Percentiles rank a stretch among this genome's conserved stretches.
phyloP scores from a whole-genome alignment of 2,113 vertebrate genomes.

The Pygoscelis antarcticus region DNA sequence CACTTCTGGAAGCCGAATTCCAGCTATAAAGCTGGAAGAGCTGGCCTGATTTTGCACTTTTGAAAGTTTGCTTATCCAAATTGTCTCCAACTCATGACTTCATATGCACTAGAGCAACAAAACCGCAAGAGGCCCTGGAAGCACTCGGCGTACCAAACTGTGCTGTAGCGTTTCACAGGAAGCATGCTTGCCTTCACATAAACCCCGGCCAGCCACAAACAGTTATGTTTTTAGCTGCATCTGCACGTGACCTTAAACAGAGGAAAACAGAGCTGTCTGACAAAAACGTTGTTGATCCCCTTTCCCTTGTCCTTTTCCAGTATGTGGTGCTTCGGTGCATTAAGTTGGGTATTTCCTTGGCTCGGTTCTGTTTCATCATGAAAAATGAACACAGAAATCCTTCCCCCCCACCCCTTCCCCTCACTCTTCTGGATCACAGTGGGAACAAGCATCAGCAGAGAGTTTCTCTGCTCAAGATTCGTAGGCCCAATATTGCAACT shows the following conservation, averaged over 20 bases:
- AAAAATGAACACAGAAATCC: not conserved
- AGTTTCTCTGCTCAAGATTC: not conserved
- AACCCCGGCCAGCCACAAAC: not conserved
- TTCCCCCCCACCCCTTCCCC: no score
- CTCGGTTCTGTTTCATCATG: accelerated
- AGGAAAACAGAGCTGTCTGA: not conserved
- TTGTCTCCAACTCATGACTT: not conserved
- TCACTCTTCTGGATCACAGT: not conserved
- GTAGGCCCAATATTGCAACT: not conserved
- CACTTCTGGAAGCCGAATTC: not conserved
- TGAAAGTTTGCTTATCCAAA: not conserved
- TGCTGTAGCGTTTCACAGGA: not conserved
- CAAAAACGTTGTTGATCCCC: not conserved
- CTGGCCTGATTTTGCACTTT: not conserved
- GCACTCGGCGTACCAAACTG: accelerated
- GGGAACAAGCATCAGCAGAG: not conserved
- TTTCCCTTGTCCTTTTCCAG: not conserved
- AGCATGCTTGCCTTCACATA: not conserved
- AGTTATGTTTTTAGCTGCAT: not conserved
- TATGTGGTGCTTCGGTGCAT: not conserved
- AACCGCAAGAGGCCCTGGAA: not conserved
- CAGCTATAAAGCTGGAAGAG: not conserved
- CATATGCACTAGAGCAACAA: not conserved
- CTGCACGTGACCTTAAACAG: not conserved
- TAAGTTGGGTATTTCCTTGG: not conserved